Evolutionary conservation across 2,113 vertebrate genomes (phyloP), one percentile per base, ranked within the genome.

Genomic region (Nansenia antarctica): DNA sequence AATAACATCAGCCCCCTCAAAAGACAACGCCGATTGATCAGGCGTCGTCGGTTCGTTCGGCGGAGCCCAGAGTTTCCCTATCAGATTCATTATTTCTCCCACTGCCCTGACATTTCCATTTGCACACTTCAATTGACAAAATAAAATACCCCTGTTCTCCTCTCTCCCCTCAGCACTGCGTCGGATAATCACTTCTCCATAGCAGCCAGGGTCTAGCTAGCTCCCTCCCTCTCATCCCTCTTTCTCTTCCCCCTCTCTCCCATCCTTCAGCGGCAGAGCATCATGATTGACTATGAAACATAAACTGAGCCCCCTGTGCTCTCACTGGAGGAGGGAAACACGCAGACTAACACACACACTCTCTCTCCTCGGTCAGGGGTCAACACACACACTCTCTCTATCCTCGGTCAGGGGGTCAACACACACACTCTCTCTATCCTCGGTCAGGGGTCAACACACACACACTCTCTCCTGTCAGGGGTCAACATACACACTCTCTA

Each of bases 111-210:
- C 88, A 87, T 92, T 92, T 92, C 87, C 88, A 92, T 92, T 92
- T 91, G 88, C 86, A 85, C 86, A 86, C 82, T 89, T 87, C 87
- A 90, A 86, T 88, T 91, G 91, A 89, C 87, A 87, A 89, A 91
- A 89, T 89, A 89, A 92, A 92, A 91, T 88, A 88, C 72, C 78
- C 66, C 34, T 67, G 77, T 81, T 85, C 70, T 47, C 67, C 78
- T 85, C 84, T 72, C 85, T 83, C 90, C 85, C 86, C 75, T 83
- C 83, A 82, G 83, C 75, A 77, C 74, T 27, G 58, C 32, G 0
- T 62, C 72, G 83, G 45, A 31, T 89, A 91, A 92, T 91, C 89
- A 65, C 26, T 52, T 88, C 87, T 77, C 73, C 66, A 45, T 69
- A 52, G 70, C 76, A 45, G n/a, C 53, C 66, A 62, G n/a, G n/a